Percentiles rank a stretch among this genome's conserved stretches.
Evolutionary conservation across 2,888 invertebrate species (phyloP).

Genomic region (Balanococcus diminutus): DNA sequence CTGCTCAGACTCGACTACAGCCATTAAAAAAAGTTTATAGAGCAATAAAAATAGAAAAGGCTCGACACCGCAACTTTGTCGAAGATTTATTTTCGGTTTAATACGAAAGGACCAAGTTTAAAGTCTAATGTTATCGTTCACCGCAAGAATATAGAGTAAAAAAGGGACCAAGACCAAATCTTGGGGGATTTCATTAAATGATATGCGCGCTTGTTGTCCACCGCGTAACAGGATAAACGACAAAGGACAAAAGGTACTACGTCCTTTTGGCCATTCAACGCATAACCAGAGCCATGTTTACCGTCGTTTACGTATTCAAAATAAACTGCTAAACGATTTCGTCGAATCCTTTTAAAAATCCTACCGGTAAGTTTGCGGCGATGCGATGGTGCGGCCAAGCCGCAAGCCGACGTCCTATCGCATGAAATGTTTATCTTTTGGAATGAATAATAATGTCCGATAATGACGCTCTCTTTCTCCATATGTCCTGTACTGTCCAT

Average conservation of each 20-base stretch:
- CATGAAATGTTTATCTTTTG: conserved; percentile 10
- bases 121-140: conserved; percentile 53
- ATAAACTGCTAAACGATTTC: conserved; percentile 50
- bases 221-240: conserved; percentile 29
- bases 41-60: conserved; percentile 46
- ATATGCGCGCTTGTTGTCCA: conserved; percentile 46
- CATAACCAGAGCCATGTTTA: conserved; percentile 47
- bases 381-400: neutral
- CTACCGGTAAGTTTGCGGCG: neutral
- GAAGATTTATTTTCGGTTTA: conserved; percentile 50
- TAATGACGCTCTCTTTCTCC: neutral
- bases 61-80: conserved; percentile 33
- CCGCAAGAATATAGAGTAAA: conserved; percentile 18
- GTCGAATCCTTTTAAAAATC: conserved; percentile 48
- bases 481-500: too few relatives aligned
- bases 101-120: conserved; percentile 53
- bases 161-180: conserved; percentile 25
- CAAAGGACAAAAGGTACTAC: conserved; percentile 52
- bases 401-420: neutral
- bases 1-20: neutral
- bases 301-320: conserved; percentile 53
- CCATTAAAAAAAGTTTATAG: conserved; percentile 48
- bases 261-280: conserved; percentile 53
- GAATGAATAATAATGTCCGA: conserved; percentile 34
- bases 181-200: conserved; percentile 53